phyloP scores from a whole-genome alignment of 2,113 vertebrate genomes.

The Tragelaphus buxtoni region DNA sequence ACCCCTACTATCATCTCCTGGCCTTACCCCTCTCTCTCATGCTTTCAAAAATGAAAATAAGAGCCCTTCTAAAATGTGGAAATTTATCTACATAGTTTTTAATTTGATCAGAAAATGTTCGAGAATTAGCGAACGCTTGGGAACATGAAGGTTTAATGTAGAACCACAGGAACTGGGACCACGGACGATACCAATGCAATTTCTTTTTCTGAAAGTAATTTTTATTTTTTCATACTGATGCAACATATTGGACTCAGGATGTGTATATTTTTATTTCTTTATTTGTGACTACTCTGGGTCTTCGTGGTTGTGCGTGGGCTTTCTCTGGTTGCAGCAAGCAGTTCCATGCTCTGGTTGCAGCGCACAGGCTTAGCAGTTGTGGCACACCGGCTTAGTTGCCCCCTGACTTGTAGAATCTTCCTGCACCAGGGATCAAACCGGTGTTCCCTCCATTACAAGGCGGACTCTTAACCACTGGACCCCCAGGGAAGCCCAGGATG shows the following conservation, averaged over 20 bases:
- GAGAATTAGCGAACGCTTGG: background rate
- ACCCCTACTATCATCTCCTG: background rate
- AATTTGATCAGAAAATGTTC: background rate
- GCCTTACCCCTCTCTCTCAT: background rate
- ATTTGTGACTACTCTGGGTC: background rate
- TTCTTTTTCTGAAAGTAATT: background rate
- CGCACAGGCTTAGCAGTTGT: rapidly evolving
- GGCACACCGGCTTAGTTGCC: background rate
- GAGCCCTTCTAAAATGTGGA: background rate
- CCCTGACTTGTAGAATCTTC: background rate
- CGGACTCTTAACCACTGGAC: background rate
- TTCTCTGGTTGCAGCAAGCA: background rate
- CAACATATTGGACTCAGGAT: background rate
- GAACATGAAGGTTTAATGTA: background rate
- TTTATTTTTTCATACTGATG: background rate
- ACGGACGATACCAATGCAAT: background rate
- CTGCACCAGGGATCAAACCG: background rate
- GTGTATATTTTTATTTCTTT: background rate
- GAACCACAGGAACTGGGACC: background rate
- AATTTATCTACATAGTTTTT: background rate
- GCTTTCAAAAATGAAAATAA: background rate
- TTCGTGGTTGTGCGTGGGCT: background rate
- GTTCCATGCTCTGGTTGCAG: background rate
- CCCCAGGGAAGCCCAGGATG: background rate
- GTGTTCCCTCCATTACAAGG: background rate